Percentiles rank a stretch among this genome's conserved stretches.
Evolutionary conservation across 2,888 invertebrate species (phyloP).

Genomic region (Antheraea assamensis): DNA sequence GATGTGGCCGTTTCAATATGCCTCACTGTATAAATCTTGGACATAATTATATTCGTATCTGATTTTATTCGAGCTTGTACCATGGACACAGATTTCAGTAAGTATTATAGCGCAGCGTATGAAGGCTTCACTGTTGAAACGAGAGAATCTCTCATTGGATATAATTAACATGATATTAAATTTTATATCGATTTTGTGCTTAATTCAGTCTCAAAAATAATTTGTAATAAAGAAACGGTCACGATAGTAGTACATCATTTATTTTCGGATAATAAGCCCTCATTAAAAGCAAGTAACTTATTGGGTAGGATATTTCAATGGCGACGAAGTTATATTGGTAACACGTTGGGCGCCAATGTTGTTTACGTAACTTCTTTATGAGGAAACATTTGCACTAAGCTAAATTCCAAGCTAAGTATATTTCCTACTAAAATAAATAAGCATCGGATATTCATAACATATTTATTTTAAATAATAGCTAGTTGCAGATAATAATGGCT

Average conservation of each 20-base stretch:
- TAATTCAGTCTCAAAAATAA: too few species aligned
- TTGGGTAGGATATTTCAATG: not conserved
- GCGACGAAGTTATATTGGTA: not conserved
- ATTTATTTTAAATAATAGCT: not conserved
- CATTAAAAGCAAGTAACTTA: not conserved
- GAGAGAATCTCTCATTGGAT: too few species aligned
- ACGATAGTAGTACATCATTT: too few species aligned
- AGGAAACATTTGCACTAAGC: not conserved
- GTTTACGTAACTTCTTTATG: not conserved
- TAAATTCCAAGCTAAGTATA: not conserved
- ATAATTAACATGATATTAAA: too few species aligned
- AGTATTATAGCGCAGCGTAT: too few species aligned
- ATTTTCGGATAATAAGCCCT: constrained; percentile 1
- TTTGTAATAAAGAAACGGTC: too few species aligned
- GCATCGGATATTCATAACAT: too few species aligned
- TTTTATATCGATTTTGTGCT: too few species aligned
- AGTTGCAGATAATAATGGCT: not conserved
- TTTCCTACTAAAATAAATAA: not conserved
- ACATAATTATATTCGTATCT: too few species aligned
- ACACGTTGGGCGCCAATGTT: not conserved
- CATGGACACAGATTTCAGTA: too few species aligned
- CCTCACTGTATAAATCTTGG: not conserved
- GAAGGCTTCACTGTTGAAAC: too few species aligned
- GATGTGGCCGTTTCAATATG: not conserved
- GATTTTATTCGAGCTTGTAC: too few species aligned